phyloP scores from a whole-genome alignment of 35 echinoderm and acorn worm genomes.

The Patiria miniata region DNA sequence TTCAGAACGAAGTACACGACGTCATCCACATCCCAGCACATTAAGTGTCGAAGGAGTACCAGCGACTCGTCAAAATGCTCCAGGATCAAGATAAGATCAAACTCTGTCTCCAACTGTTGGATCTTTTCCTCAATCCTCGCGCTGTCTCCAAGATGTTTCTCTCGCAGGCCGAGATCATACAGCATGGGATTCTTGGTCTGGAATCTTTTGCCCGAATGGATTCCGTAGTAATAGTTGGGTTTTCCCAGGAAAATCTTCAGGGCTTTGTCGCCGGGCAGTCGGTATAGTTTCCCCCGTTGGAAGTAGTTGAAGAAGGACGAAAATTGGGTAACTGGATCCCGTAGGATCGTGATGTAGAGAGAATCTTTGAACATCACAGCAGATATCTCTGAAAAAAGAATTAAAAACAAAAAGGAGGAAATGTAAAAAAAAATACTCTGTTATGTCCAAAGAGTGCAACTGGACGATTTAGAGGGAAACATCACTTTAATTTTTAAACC shows the following conservation, averaged over 20 bases:
- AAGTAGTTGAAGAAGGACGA: constrained; percentile 56
- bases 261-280: background rate
- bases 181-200: constrained; percentile 61
- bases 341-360: constrained; percentile 46
- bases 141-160: background rate
- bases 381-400: constrained; percentile 13
- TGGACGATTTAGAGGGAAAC: too few species aligned
- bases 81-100: constrained; percentile 50
- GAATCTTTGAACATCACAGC: constrained; percentile 45
- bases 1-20: constrained; percentile 51
- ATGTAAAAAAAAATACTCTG: too few species aligned
- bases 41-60: constrained; percentile 50
- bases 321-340: constrained; percentile 57
- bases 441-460: too few species aligned
- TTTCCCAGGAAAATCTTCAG: constrained; percentile 40
- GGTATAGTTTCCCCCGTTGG: background rate
- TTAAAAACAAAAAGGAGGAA: too few species aligned
- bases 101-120: background rate
- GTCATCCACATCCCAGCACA: constrained; percentile 62
- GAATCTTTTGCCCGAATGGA: background rate
- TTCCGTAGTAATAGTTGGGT: constrained; percentile 27
- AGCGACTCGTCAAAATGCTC: constrained; percentile 61
- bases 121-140: constrained; percentile 6
- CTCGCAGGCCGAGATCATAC: constrained; percentile 45
- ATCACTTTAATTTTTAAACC: too few species aligned